Evolutionary conservation across 1,140 invertebrate genomes (phyloP), one percentile per base, ranked within the genome.

Genomic region (Pogonus chalceus): DNA sequence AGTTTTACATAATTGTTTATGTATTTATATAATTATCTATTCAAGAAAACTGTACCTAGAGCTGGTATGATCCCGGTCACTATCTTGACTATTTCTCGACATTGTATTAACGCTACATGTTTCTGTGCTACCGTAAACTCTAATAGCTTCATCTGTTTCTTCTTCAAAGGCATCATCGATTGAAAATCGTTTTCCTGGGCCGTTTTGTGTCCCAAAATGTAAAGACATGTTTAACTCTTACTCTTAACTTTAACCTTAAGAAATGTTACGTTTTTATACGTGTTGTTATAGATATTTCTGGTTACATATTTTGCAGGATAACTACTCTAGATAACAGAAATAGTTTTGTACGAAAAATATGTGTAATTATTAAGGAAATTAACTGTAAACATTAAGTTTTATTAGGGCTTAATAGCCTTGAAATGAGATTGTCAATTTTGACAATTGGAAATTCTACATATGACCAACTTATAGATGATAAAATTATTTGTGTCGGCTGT

Each of bases 91-190:
- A 64, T 14, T 67, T 60, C 31, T 56, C 60, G 31, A 69, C 56
- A 52, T 51, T 52, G 58, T 12, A 14, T 57, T 51, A 18, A 60
- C 54, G 20, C 58, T 59, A 16, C 59, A 56, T 54, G 53, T 54
- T 51, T 78, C 82, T 52, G 83, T 85, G 24, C 84, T 77, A 20
- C 85, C 84, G 69, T 87, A 87, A 7, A 85, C 81, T 65, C 83
- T 81, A 58, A 87, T 85, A 48, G 82, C 82, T 69, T 87, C 84
- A 65, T 87, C 85, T 51, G 82, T 83, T 62, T 87, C 85, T 66
- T 87, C 85, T 68, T 88, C 85, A 66, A 88, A 88, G 10, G 86
- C 86, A 69, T 88, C 85, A 67, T 88, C 85, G 59, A 88, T 88
- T 43, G 83, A 84, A 73, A 88, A 88, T 54, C 79, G 72, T 65